Percentiles rank a stretch among this genome's conserved stretches.
phyloP scores from a whole-genome alignment of 2,113 vertebrate genomes.

The Aldabrachelys gigantea region DNA sequence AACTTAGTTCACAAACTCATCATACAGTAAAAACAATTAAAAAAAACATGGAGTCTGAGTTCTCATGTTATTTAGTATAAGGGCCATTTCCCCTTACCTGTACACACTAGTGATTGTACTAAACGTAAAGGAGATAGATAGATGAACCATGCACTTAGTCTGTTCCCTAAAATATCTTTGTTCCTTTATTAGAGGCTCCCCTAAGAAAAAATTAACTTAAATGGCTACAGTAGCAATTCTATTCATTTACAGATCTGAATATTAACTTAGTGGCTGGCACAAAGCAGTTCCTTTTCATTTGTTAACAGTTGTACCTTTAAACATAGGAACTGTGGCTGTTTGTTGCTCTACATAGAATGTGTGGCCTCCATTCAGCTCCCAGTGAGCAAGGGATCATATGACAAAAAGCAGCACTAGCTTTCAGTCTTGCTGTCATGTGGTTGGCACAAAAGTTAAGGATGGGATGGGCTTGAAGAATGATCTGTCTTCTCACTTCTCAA shows the following conservation, averaged over 20 bases:
- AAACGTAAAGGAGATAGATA: neutral
- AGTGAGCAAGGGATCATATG: fast-evolving
- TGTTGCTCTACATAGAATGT: fast-evolving
- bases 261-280: neutral
- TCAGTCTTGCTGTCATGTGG: fast-evolving
- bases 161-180: fast-evolving
- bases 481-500: neutral
- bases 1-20: neutral
- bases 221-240: neutral
- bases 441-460: neutral
- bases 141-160: neutral
- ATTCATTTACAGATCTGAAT: neutral
- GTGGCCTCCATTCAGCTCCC: neutral
- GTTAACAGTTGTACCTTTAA: neutral
- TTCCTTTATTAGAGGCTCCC: neutral
- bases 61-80: fast-evolving
- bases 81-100: neutral
- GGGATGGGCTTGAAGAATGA: neutral
- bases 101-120: neutral
- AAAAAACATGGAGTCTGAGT: neutral
- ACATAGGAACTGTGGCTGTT: neutral
- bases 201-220: neutral
- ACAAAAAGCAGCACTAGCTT: neutral
- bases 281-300: neutral
- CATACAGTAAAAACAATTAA: neutral